Percentiles rank a stretch among this genome's conserved stretches.
phyloP scores from a whole-genome alignment of 2,888 invertebrate genomes.

The Philaethria dido region DNA sequence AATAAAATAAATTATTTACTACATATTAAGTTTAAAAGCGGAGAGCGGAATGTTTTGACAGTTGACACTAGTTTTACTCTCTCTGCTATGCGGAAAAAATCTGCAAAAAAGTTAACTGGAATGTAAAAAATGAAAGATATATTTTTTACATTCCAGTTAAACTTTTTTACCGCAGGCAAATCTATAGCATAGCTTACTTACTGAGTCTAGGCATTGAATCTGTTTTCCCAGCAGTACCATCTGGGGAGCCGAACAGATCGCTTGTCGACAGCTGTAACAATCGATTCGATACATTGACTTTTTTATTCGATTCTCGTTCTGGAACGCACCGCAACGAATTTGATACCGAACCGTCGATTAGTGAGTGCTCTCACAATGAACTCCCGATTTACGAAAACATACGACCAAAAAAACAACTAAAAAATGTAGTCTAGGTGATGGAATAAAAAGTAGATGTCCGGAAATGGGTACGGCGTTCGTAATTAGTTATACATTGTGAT shows the following conservation, averaged over 20 bases:
- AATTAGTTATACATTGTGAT: constrained; percentile 63
- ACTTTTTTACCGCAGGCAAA: background rate
- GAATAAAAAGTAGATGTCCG: constrained; percentile 62
- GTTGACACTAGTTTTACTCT: no score
- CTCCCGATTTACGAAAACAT: constrained; percentile 65
- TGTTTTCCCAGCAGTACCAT: constrained; percentile 57
- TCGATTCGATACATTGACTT: constrained; percentile 53
- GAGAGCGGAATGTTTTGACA: no score
- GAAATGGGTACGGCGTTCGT: constrained; percentile 67
- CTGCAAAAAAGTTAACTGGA: background rate
- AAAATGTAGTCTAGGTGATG: constrained; percentile 54
- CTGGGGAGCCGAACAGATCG: constrained; percentile 70
- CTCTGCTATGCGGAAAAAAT: no score
- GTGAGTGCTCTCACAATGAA: constrained; percentile 72
- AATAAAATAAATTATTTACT: background rate
- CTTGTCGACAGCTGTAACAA: constrained; percentile 66
- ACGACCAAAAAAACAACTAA: constrained; percentile 59
- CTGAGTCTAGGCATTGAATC: background rate
- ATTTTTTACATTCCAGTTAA: no score
- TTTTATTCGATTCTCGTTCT: constrained; percentile 45
- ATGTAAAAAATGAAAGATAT: background rate
- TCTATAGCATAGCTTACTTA: constrained; percentile 15
- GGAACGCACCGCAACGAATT: constrained; percentile 51
- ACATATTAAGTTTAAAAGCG: no score
- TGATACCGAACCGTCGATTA: constrained; percentile 63